Percentiles rank a stretch among this genome's conserved stretches.
These are phyloP conservation scores for Cheilosia urbana DNA, from an alignment of 2,888 invertebrate species.

Conservation along the genomic window DNA sequence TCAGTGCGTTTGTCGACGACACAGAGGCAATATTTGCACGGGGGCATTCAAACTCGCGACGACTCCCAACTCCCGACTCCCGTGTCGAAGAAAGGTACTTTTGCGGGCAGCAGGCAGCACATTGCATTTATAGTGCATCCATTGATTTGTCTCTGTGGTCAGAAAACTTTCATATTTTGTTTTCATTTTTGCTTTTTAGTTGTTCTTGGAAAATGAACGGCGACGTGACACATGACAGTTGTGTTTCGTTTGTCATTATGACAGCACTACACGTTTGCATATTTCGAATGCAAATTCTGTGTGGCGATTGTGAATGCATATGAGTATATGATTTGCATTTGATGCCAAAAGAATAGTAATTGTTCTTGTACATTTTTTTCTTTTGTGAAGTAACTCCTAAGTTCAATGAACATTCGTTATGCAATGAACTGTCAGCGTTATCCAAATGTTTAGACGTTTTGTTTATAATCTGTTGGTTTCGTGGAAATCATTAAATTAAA, in stretches of 20 bases:
- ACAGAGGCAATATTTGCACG: slow-evolving; percentile 17
- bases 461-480: not conserved
- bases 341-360: slow-evolving; percentile 47
- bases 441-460: not conserved
- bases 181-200: slow-evolving; percentile 7
- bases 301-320: slow-evolving; percentile 48
- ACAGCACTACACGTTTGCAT: slow-evolving; percentile 71
- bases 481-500: slow-evolving; percentile 19
- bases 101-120: slow-evolving; percentile 52
- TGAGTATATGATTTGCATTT: slow-evolving; percentile 34
- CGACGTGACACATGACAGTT: slow-evolving; percentile 70
- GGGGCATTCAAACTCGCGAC: slow-evolving; percentile 26
- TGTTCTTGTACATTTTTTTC: slow-evolving; percentile 31
- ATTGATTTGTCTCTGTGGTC: slow-evolving; percentile 44
- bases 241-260: slow-evolving; percentile 66
- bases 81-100: slow-evolving; percentile 52
- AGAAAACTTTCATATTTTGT: slow-evolving; percentile 7
- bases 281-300: slow-evolving; percentile 66
- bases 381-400: slow-evolving; percentile 32
- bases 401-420: slow-evolving; percentile 71
- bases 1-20: slow-evolving; percentile 35
- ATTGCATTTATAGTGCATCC: slow-evolving; percentile 59
- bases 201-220: slow-evolving; percentile 23
- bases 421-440: slow-evolving; percentile 28
- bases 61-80: slow-evolving; percentile 9